Percentiles rank a stretch among this genome's conserved stretches.
These are phyloP conservation scores for Drosophila helvetica DNA, from an alignment of 2,888 invertebrate genomes.

Conservation along the genomic window DNA sequence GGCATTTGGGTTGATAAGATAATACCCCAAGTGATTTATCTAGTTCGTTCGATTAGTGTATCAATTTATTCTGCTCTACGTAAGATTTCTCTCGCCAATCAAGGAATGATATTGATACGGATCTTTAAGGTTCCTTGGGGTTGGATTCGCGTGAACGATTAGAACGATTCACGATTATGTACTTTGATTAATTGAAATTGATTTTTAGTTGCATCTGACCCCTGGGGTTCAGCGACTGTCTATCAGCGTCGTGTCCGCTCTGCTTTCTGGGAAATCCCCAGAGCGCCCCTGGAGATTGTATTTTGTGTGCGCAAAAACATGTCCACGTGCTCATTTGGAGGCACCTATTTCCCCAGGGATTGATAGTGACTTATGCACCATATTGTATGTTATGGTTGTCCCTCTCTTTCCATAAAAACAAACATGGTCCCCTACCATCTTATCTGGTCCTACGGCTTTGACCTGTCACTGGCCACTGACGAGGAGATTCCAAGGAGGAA, in stretches of 20 bases:
- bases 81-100: constrained; percentile 17
- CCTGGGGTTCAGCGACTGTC: neutral
- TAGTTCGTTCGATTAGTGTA: constrained; percentile 18
- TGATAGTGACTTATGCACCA: neutral
- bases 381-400: neutral
- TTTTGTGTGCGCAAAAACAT: neutral
- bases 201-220: constrained; percentile 3
- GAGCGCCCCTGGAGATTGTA: too few species aligned
- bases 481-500: neutral
- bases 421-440: neutral
- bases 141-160: neutral
- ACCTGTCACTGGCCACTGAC: constrained; percentile 7
- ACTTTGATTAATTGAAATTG: constrained; percentile 46
- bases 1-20: constrained; percentile 24
- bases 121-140: neutral
- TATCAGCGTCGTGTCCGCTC: neutral
- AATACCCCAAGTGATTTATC: constrained; percentile 31
- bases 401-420: neutral
- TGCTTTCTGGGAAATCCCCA: neutral
- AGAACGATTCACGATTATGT: constrained; percentile 13
- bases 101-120: neutral
- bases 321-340: constrained; percentile 2
- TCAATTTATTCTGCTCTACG: constrained; percentile 1
- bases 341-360: neutral
- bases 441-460: constrained; percentile 16